Evolutionary conservation across 2,888 invertebrate genomes (phyloP).

Genomic region (Zeuzera pyrina): DNA sequence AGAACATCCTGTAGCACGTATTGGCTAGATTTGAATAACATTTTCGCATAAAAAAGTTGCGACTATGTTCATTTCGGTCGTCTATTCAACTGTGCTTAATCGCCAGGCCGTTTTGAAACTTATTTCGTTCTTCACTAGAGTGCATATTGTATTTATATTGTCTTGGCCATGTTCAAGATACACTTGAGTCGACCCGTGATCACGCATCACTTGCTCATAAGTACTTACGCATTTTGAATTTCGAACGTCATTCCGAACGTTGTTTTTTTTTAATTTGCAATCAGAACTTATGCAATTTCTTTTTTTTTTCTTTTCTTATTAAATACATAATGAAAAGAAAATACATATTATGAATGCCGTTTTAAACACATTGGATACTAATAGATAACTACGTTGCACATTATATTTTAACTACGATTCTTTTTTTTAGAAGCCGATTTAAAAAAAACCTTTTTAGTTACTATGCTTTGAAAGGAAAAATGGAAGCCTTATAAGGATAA

Average conservation of each 20-base stretch:
- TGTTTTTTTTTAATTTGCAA: neutral
- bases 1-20: constrained; percentile 43
- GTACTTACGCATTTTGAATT: constrained; percentile 44
- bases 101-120: constrained; percentile 16
- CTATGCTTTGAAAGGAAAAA: too few relatives aligned
- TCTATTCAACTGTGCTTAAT: constrained; percentile 23
- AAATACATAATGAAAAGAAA: too few relatives aligned
- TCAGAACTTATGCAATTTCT: neutral
- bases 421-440: too few relatives aligned
- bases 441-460: too few relatives aligned
- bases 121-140: constrained; percentile 7
- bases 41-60: constrained; percentile 45
- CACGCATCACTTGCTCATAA: constrained; percentile 58
- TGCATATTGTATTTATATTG: neutral
- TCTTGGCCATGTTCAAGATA: constrained; percentile 25
- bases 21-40: constrained; percentile 63
- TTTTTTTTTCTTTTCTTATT: too few relatives aligned
- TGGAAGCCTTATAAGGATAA: too few relatives aligned
- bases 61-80: constrained; percentile 63
- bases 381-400: too few relatives aligned
- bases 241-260: constrained; percentile 14
- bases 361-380: too few relatives aligned
- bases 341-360: too few relatives aligned
- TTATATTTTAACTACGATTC: too few relatives aligned
- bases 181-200: constrained; percentile 55